Base-by-base conservation (phyloP, 2,888 invertebrate genomes). In the Tillus elongatus region DNA sequence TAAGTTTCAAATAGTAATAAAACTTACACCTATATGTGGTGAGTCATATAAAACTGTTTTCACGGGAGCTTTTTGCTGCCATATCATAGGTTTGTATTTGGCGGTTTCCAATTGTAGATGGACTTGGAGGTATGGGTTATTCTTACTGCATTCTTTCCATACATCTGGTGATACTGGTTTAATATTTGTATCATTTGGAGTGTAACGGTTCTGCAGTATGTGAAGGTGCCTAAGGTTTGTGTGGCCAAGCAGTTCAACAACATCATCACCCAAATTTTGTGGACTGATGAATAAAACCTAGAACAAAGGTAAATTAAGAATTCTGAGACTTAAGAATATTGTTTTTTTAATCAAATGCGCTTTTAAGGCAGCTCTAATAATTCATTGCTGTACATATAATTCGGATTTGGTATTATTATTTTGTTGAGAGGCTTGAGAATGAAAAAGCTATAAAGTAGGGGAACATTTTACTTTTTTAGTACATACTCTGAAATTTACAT, bases 241-340 rank as follows among this genome's bases (percentile, higher is more conserved):
- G 42, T 77, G 71, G n/a, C 77, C 77, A 28, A 86, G 57, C 30
- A 84, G 62, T 43, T 77, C 70, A 12, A 86, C 57, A 1, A 82
- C 69, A 55, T 85, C 83, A 42, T 82, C 79, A 30, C 81, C 78
- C 32, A 88, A 65, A 61, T 82, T 85, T 64, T 85, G 82, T 2
- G 82, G 82, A 45, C 80, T 78, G 37, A 81, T 73, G 3, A 73
- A 69, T 34, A 81, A 58, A 43, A 73, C 68, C 79, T 19, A 19
- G n/a, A 19, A 19, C 24, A 19, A 19, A n/a, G n/a, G 6, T 8
- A 8, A 8, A 19, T 19, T 19, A 19, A n/a, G n/a, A 19, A 8
- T 19, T 15, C 24, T n/a, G 10, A 13, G 14, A 13, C 3, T n/a
- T 15, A 15, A 15, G 4, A 14, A 19, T 9, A 31, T 16, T 14